Conservation (phyloP, 1,140 invertebrate genomes). For the Bombus confusus region DNA sequence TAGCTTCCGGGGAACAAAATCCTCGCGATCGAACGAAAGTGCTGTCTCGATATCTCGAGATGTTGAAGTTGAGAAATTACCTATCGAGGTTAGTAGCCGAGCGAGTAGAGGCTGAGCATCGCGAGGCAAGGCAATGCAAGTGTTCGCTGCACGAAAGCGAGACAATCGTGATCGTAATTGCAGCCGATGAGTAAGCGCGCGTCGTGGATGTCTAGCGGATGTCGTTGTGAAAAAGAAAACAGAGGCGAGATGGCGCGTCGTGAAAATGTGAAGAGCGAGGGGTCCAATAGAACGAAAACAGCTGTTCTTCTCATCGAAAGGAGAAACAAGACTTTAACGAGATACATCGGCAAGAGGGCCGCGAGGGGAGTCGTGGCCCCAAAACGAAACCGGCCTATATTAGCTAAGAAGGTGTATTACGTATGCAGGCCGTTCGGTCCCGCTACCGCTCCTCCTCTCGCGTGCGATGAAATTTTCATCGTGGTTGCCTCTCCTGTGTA, state of each 20-base stretch:
- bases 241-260: neutral
- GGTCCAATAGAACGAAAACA: neutral
- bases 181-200: neutral
- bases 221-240: neutral
- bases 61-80: neutral
- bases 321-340: conserved; percentile 42
- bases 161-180: neutral
- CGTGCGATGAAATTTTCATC: conserved; percentile 73
- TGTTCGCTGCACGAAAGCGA: conserved; percentile 6
- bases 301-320: conserved; percentile 25
- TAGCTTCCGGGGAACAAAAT: conserved; percentile 48
- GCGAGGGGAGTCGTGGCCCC: conserved; percentile 49
- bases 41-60: conserved; percentile 33
- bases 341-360: conserved; percentile 6
- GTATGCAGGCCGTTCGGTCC: conserved; percentile 73
- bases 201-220: neutral
- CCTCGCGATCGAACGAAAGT: conserved; percentile 58
- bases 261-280: neutral
- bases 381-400: conserved; percentile 72
- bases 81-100: conserved; percentile 40
- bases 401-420: conserved; percentile 73
- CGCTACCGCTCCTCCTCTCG: conserved; percentile 60
- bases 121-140: too few species aligned
- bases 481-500: conserved; percentile 36
- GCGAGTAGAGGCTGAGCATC: too few species aligned